A percentile compares a stretch with the other conserved stretches of the same genome.
Evolutionary conservation across 2,888 invertebrate genomes (phyloP).

Genomic region (Periphyllus acericola): DNA sequence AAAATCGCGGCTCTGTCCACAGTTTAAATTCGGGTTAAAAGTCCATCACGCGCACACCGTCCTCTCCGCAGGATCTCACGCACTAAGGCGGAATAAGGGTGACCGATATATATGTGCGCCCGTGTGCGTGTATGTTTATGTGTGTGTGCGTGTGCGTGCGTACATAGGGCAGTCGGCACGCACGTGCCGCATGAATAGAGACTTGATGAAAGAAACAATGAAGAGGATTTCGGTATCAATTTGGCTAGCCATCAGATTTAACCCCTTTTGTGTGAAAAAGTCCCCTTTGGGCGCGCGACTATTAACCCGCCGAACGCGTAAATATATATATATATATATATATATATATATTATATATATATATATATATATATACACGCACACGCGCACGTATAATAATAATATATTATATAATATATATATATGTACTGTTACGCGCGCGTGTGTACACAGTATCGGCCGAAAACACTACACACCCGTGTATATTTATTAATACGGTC

Average conservation of each 20-base stretch:
- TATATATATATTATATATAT: too few relatives aligned
- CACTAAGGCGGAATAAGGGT: neutral
- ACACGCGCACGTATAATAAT: neutral
- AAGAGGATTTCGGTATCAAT: slow-evolving; percentile 60
- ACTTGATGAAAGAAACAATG: slow-evolving; percentile 62
- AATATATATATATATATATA: too few relatives aligned
- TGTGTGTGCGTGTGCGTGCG: neutral
- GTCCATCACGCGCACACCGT: neutral
- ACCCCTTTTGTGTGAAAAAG: slow-evolving; percentile 50
- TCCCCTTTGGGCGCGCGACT: slow-evolving; percentile 40
- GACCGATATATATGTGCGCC: too few relatives aligned
- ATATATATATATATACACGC: neutral
- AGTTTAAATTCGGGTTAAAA: slow-evolving; percentile 11
- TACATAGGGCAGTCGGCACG: slow-evolving; percentile 8
- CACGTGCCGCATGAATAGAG: slow-evolving; percentile 60
- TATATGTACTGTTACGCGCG: neutral
- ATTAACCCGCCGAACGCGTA: slow-evolving; percentile 31
- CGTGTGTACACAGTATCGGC: slow-evolving; percentile 32
- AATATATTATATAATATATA: slow-evolving; percentile 28
- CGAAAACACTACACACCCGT: slow-evolving; percentile 35
- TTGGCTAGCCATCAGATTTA: slow-evolving; percentile 59
- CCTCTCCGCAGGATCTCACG: neutral
- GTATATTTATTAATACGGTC: neutral
- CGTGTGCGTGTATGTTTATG: neutral
- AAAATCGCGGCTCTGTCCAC: neutral